Percentiles rank a stretch among this genome's conserved stretches.
Evolutionary conservation across 2,888 invertebrate species (phyloP).

Genomic region (Gonocerus acuteangulatus): DNA sequence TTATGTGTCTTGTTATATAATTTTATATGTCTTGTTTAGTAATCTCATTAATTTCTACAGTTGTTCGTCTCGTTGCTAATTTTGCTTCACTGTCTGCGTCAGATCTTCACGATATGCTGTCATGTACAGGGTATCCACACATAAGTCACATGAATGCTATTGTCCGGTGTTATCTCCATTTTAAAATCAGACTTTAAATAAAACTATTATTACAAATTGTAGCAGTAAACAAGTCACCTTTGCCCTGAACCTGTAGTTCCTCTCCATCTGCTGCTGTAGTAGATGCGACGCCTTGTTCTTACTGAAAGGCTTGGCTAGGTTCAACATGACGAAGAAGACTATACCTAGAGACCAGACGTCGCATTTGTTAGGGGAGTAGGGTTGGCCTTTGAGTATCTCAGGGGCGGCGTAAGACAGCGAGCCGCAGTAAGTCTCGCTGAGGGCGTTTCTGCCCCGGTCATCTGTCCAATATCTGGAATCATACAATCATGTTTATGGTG

Average conservation of each 20-base stretch:
- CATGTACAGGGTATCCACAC: too few species aligned
- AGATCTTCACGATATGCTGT: too few species aligned
- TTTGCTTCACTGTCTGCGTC: too few species aligned
- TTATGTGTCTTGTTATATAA: too few species aligned
- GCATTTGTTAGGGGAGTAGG: constrained; percentile 61
- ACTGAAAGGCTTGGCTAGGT: constrained; percentile 75
- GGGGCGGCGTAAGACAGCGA: constrained; percentile 84
- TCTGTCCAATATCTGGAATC: constrained; percentile 47
- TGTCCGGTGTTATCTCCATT: too few species aligned
- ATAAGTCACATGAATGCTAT: too few species aligned
- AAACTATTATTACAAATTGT: too few species aligned
- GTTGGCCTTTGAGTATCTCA: constrained; percentile 67
- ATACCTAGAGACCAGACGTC: constrained; percentile 77
- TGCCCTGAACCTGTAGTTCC: constrained; percentile 40
- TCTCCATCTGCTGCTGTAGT: constrained; percentile 58
- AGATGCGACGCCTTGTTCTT: constrained; percentile 65
- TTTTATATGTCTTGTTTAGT: too few species aligned
- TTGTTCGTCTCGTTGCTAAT: too few species aligned
- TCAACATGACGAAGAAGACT: constrained; percentile 73
- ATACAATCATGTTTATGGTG: too few species aligned
- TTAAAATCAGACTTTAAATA: too few species aligned
- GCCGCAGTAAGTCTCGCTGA: constrained; percentile 77
- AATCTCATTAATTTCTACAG: too few species aligned
- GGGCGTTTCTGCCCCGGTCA: constrained; percentile 45
- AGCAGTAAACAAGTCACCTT: not conserved